Evolutionary conservation across 2,888 invertebrate genomes (phyloP).

Genomic region (Andrena trimmerana): DNA sequence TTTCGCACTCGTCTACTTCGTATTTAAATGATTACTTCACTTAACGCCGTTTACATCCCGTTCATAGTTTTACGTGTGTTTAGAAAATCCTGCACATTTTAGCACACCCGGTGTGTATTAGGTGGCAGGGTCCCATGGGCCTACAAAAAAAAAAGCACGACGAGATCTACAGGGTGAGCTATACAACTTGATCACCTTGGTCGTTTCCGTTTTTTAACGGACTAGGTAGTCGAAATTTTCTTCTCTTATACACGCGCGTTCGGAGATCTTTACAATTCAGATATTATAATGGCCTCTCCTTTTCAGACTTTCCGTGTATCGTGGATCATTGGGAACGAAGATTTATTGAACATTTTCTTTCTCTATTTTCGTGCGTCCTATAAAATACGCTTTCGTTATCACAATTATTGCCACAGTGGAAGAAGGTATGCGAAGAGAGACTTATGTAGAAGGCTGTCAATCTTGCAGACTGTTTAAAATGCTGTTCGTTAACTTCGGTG

Average conservation of each 20-base stretch:
- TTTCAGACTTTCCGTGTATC: not conserved
- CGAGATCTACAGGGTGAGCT: constrained; percentile 37
- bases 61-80: not conserved
- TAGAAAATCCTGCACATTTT: constrained; percentile 10
- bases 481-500: constrained; percentile 30
- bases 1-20: constrained; percentile 5
- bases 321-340: not conserved
- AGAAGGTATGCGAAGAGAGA: not conserved
- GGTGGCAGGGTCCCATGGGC: constrained; percentile 16
- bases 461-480: constrained; percentile 38
- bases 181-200: constrained; percentile 29
- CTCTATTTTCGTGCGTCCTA: not conserved
- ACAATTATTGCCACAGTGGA: not conserved
- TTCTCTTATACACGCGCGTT: not conserved
- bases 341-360: no score
- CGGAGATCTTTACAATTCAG: not conserved
- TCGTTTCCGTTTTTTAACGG: constrained; percentile 11
- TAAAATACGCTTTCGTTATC: not conserved
- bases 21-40: constrained; percentile 5
- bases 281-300: no score
- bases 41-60: not conserved
- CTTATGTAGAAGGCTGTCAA: not conserved
- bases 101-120: constrained; percentile 23
- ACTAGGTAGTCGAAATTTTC: not conserved
- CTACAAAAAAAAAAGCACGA: constrained; percentile 40